A percentile compares a stretch with the other conserved stretches of the same genome.
Evolutionary conservation across 2,113 vertebrate genomes (phyloP).

Genomic region (Sialia sialis): DNA sequence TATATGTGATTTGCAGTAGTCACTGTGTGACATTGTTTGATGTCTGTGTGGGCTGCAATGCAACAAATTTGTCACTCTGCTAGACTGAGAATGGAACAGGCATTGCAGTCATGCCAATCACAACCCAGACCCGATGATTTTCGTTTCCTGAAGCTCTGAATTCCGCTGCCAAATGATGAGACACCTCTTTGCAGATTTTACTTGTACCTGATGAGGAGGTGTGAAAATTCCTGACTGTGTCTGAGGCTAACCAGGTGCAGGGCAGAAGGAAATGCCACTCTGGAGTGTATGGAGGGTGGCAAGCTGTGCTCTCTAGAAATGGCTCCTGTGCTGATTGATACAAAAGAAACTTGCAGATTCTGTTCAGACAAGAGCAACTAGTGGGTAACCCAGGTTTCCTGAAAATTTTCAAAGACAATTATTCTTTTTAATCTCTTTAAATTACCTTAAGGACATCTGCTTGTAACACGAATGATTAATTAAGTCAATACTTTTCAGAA

Average conservation of each 20-base stretch:
- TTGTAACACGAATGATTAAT: background rate
- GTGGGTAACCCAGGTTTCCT: background rate
- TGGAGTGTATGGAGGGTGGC: background rate
- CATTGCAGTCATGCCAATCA: constrained; percentile 7
- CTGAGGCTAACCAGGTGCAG: background rate
- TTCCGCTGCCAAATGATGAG: background rate
- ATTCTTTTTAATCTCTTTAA: background rate
- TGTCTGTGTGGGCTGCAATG: constrained; percentile 9
- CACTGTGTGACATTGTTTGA: constrained; percentile 14
- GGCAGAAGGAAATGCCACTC: background rate
- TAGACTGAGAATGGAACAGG: constrained; percentile 22
- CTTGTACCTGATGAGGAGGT: constrained; percentile 15
- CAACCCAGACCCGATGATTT: background rate
- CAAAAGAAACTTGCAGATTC: background rate
- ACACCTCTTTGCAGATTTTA: background rate
- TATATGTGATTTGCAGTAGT: background rate
- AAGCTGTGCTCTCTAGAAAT: background rate
- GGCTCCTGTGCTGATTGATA: background rate
- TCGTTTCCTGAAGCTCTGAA: background rate
- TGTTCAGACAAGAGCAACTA: background rate
- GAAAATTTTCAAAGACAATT: background rate
- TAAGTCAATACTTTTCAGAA: background rate
- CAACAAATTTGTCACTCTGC: constrained; percentile 31
- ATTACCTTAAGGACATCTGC: background rate
- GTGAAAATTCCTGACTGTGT: background rate